Base-by-base conservation (phyloP, 2,113 vertebrate species). In the Oreochromis spilurus region DNA sequence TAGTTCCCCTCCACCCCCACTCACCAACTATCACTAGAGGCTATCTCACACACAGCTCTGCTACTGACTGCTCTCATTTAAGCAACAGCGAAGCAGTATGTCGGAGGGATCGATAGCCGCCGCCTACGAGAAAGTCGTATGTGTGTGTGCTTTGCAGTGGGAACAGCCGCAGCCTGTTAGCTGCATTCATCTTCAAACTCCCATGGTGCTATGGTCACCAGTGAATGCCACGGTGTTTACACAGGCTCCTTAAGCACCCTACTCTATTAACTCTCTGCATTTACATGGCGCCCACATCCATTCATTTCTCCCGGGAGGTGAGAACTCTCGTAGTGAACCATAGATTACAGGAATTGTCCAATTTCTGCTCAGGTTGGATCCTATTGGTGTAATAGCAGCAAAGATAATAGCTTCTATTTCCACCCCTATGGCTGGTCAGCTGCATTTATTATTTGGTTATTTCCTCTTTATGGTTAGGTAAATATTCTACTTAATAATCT, bases 11-110 rank as follows among this genome's bases (percentile, higher is more conserved):
- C 38, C 79, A 65, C 17, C 9, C 6, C 70, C 70, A 19, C 48
- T 79, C 79, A 82, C 26, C 83, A 77, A 36, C 72, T 19, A 43
- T 87, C 88, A 89, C 87, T 72, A 50, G 21, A 79, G 80, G 80
- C 91, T 16, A 4, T 84, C 84, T 81, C 67, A 2, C 14, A 87
- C 84, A 21, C 88, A 84, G 91, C 91, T 82, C 82, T 24, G 79
- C 65, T 90, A 90, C 92, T 88, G 89, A 94, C 90, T 83, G 91
- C 85, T 86, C 81, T 93, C 90, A 91, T 94, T 91, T 91, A 92
- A 90, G 87, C 86, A 75, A 53, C 19, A 65, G 43, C 81, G 60
- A 31, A 79, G 82, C 90, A 36, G 87, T 38, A 24, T 83, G 87
- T 86, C 12, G 14, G 89, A 31, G 4, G 58, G 81, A 91, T 95